Conservation (phyloP, 2,888 invertebrate species). For the Furcula furcula region DNA sequence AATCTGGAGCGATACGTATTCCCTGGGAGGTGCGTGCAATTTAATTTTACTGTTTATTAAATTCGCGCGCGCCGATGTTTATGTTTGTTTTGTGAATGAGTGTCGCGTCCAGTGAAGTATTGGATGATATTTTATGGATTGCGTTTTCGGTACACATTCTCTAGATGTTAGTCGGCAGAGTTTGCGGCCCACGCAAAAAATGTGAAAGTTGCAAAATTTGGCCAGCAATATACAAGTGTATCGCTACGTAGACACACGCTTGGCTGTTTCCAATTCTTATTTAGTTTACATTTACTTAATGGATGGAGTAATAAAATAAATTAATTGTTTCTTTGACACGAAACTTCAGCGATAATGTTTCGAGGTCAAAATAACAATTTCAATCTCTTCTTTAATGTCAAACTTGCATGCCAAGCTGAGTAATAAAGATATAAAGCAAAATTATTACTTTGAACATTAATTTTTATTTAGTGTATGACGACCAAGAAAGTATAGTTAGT, state of each 20-base stretch:
- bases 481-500: too few species aligned
- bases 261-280: constrained; percentile 32
- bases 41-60: constrained; percentile 19
- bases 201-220: constrained; percentile 56
- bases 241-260: constrained; percentile 47
- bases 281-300: constrained; percentile 26
- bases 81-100: constrained; percentile 47
- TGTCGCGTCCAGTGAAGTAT: constrained; percentile 31
- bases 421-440: constrained; percentile 15
- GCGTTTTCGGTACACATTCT: constrained; percentile 13
- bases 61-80: constrained; percentile 23
- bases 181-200: constrained; percentile 36
- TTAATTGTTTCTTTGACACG: background rate
- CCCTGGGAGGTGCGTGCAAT: constrained; percentile 54
- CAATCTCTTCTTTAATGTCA: background rate
- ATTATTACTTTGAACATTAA: too few species aligned
- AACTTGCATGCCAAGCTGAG: constrained; percentile 16
- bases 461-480: too few species aligned
- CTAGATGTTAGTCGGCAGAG: constrained; percentile 14
- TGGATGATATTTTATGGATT: constrained; percentile 31
- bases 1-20: constrained; percentile 67
- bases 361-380: constrained; percentile 9
- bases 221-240: constrained; percentile 21
- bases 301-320: background rate
- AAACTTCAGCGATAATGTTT: constrained; percentile 1